Base-by-base conservation (phyloP, 2,113 vertebrate genomes). In the Scolopax mira region DNA sequence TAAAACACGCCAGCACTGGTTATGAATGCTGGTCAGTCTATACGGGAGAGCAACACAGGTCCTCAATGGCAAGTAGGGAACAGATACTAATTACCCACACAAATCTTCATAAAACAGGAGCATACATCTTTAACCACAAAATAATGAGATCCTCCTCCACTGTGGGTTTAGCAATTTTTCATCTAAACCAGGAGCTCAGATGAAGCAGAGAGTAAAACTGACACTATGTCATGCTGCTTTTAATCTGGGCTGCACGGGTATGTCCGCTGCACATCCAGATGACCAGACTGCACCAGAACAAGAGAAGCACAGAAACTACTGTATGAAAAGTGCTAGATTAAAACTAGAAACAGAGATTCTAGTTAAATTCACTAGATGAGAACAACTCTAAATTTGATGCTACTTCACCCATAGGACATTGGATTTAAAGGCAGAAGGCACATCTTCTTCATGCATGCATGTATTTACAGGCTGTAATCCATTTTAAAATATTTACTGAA, bases 71-170 rank as follows among this genome's bases (percentile, higher is more conserved):
- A 80, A 48, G 30, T 8, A 35, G 2, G 4, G 60, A 52, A 57
- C 16, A 41, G 73, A 54, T 70, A 85, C 54, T 79, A 31, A 9
- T 18, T 30, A 71, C 49, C 41, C 70, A 58, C 49, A 70, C 35
- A 78, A 52, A 80, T 44, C 79, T 75, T 52, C 79, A 39, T 3
- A 33, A 84, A 83, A 85, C 62, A 62, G 39, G 6, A 60, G 7
- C 14, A 64, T 7, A 71, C 12, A 82, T 87, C 87, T 95, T 96
- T 81, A 95, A 85, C 67, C 22, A n/a, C 44, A 64, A 84, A 95
- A 78, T 57, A 72, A 77, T 18, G 58, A 37, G 51, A 96, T 72
- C 60, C 81, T 79, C 54, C 57, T 64, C n/a, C 41, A 54, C 41
- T 18, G 18, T 41, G 33, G 25, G n/a, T 30, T 90, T 25, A n/a